phyloP scores from a whole-genome alignment of 2,888 invertebrate species.

The Lasioglossum calceatum region DNA sequence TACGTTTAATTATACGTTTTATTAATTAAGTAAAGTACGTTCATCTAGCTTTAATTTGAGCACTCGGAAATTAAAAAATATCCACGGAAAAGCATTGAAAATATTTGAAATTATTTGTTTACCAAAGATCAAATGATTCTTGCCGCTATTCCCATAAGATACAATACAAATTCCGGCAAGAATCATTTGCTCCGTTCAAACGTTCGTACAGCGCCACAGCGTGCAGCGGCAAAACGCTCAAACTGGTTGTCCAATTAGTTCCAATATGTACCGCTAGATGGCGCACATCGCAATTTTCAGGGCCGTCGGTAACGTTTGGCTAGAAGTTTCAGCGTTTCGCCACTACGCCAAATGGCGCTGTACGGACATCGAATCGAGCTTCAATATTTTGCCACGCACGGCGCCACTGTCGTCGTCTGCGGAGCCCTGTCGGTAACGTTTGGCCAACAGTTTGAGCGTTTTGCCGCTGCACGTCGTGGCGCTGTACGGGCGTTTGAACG shows the following conservation, averaged over 20 bases:
- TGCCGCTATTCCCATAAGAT: not conserved
- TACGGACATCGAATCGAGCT: too few species aligned
- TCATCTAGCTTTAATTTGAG: not conserved
- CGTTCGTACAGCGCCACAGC: not conserved
- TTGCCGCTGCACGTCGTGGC: not conserved
- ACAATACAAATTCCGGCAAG: not conserved
- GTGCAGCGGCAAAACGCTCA: not conserved
- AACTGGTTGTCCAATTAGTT: not conserved
- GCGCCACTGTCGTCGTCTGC: too few species aligned
- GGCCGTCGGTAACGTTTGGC: not conserved
- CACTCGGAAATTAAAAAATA: not conserved
- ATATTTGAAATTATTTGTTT: not conserved
- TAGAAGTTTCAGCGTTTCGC: not conserved
- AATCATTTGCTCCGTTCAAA: not conserved
- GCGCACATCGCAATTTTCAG: too few species aligned
- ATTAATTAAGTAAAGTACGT: not conserved
- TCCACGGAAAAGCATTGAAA: not conserved
- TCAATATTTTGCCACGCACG: too few species aligned
- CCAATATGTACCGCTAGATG: not conserved
- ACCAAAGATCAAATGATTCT: not conserved
- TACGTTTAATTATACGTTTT: too few species aligned
- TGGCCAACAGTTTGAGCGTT: not conserved
- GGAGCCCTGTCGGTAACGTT: not conserved
- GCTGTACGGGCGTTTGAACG: not conserved
- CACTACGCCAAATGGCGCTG: not conserved